These are phyloP conservation scores for Pharmacophagus antenor DNA, from an alignment of 2,888 invertebrate species.

Conservation along the genomic window DNA sequence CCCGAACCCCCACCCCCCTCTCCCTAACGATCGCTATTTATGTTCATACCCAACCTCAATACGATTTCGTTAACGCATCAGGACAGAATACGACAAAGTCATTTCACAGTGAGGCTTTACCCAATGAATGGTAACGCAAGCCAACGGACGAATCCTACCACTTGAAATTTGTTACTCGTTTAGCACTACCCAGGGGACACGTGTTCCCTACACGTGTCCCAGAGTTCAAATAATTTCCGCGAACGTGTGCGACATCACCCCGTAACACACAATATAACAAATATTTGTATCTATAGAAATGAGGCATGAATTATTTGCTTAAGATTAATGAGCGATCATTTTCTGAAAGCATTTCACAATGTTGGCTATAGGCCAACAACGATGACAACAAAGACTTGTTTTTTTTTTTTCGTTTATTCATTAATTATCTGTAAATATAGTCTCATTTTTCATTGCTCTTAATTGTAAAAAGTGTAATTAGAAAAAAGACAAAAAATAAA, in stretches of 20 bases:
- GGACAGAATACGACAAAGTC: too few relatives aligned
- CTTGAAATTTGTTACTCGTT: too few relatives aligned
- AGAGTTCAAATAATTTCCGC: not conserved
- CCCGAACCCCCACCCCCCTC: too few relatives aligned
- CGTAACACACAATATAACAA: not conserved
- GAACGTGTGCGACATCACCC: too few relatives aligned
- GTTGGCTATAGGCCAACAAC: conserved; percentile 2
- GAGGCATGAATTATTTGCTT: conserved; percentile 2
- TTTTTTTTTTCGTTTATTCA: conserved; percentile 1
- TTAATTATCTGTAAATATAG: not conserved
- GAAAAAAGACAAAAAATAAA: not conserved
- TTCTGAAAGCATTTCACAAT: conserved; percentile 4
- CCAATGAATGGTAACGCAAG: too few relatives aligned
- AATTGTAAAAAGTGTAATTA: not conserved
- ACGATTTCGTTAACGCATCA: too few relatives aligned
- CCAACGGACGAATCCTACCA: too few relatives aligned
- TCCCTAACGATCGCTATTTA: too few relatives aligned
- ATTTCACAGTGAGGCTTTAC: too few relatives aligned
- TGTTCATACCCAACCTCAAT: too few relatives aligned
- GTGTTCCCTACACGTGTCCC: too few relatives aligned
- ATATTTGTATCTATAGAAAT: conserved; percentile 2
- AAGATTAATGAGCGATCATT: conserved; percentile 15
- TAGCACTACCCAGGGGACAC: too few relatives aligned
- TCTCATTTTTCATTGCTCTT: not conserved
- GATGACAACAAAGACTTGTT: conserved; percentile 5